Evolutionary conservation across 64 coral and sea anemone genomes (phyloP).

Genomic region (Stichodactyla mertensii): DNA sequence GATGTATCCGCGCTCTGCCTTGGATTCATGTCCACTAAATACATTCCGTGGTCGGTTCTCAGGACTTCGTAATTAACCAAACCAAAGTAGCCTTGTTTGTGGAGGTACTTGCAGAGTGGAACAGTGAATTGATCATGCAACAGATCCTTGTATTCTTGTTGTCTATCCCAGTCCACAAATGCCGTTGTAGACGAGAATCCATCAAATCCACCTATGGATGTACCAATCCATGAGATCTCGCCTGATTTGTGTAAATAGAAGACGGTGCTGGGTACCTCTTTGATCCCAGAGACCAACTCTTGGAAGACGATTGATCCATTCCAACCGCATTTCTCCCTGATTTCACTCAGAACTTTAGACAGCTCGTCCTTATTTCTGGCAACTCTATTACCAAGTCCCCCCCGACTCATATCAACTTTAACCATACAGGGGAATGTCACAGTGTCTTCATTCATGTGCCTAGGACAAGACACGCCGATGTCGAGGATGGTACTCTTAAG

Average conservation of each 20-base stretch:
- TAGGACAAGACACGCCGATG: neutral
- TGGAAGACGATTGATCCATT: neutral
- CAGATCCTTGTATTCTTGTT: slow-evolving; percentile 16
- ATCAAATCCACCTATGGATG: neutral
- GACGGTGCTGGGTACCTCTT: slow-evolving; percentile 20
- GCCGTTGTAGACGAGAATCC: neutral
- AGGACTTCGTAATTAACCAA: slow-evolving; percentile 9
- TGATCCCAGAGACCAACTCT: neutral
- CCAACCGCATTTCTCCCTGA: slow-evolving; percentile 16
- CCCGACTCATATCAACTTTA: too few relatives aligned
- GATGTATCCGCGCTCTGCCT: slow-evolving; percentile 13
- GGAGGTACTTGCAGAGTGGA: slow-evolving; percentile 7
- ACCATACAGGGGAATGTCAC: slow-evolving; percentile 15
- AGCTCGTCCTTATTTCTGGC: too few relatives aligned
- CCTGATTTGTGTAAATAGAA: slow-evolving; percentile 19
- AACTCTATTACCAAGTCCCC: too few relatives aligned
- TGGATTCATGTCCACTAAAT: slow-evolving; percentile 9
- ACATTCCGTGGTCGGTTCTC: slow-evolving; percentile 12
- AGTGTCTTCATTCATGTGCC: neutral
- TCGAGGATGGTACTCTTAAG: slow-evolving; percentile 23
- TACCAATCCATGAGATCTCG: slow-evolving; percentile 27
- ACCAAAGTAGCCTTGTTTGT: slow-evolving; percentile 24
- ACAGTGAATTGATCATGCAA: slow-evolving; percentile 12
- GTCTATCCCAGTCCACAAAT: slow-evolving; percentile 29
- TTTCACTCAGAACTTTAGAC: too few relatives aligned